Base-by-base conservation (phyloP, 2,113 vertebrate species). In the Caracal caracal region DNA sequence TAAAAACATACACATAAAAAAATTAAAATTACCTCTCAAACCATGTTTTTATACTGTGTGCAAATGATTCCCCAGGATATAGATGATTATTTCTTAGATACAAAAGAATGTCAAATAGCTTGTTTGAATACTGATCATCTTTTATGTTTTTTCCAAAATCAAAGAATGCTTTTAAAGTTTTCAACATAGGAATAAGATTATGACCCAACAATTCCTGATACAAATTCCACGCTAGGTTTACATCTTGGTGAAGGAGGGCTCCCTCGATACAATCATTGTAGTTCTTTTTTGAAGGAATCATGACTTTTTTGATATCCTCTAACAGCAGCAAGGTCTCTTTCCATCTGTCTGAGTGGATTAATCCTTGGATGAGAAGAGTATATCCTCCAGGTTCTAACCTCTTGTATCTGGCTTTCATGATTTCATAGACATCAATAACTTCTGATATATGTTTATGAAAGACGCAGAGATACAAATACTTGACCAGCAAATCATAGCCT, bases 21-120 rank as follows among this genome's bases (percentile, higher is more conserved):
- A 92, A 90, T 96, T 75, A 98, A 93, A 79, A 89, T 98, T 99
- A 99, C 99, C 99, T 99, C 98, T 99, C 99, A 99, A 99, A 99
- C 99, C 99, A 99, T 1, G 98, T 97, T 96, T 99, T 99, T 98
- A 99, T 99, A 98, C 98, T 99, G 91, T 79, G n/a, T 95, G 99
- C 98, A 94, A 99, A 97, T 30, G 93, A 96, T 95, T 98, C 97
- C 35, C 98, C 98, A 63, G 99, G 99, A 98, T 99, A 99, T 61
- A 99, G 97, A 82, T 99, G 99, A 98, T 99, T 99, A 70, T 99
- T 98, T 98, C 99, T 99, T 98, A 99, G 98, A 98, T 99, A 98
- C 0, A 97, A 98, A 79, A 99, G 99, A 73, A 99, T 95, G 47
- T 92, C 97, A 96, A 98, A 91, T 26, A 99, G 98, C 71, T 98